These are phyloP conservation scores for Neogale vison DNA, from an alignment of 2,113 vertebrate species.

Conservation along the genomic window DNA sequence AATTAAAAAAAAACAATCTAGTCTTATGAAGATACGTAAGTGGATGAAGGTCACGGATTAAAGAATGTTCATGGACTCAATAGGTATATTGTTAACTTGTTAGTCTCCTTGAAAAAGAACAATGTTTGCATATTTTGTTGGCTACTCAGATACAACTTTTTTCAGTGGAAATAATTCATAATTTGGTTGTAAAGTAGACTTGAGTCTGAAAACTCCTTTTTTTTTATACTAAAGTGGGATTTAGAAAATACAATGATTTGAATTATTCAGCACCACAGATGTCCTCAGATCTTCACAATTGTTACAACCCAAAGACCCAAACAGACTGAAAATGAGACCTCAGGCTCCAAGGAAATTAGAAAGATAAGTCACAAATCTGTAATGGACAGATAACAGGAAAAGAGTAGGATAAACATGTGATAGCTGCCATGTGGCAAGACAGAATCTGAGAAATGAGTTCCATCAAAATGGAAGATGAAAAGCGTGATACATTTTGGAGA, in stretches of 20 bases:
- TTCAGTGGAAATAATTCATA: background rate
- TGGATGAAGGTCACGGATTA: background rate
- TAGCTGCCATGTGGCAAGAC: background rate
- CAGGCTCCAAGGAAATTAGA: background rate
- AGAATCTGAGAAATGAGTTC: conserved; percentile 25
- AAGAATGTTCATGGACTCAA: background rate
- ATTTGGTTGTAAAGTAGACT: background rate
- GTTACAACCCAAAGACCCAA: background rate
- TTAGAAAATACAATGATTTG: conserved; percentile 42
- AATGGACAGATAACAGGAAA: conserved; percentile 16
- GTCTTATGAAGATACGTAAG: background rate
- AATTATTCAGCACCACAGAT: conserved; percentile 1
- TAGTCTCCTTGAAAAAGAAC: background rate
- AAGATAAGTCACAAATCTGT: conserved; percentile 2
- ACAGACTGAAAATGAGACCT: background rate
- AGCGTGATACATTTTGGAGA: background rate
- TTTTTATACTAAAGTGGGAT: conserved; percentile 1
- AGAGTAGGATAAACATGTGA: background rate
- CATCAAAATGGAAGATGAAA: background rate
- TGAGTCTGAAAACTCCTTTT: background rate
- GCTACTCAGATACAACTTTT: background rate
- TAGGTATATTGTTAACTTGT: background rate
- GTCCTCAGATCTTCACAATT: background rate
- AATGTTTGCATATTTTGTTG: background rate
- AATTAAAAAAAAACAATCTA: background rate